These are phyloP conservation scores for Fistularia tabacaria DNA, from an alignment of 2,797 vertebrate genomes.

Conservation along the genomic window DNA sequence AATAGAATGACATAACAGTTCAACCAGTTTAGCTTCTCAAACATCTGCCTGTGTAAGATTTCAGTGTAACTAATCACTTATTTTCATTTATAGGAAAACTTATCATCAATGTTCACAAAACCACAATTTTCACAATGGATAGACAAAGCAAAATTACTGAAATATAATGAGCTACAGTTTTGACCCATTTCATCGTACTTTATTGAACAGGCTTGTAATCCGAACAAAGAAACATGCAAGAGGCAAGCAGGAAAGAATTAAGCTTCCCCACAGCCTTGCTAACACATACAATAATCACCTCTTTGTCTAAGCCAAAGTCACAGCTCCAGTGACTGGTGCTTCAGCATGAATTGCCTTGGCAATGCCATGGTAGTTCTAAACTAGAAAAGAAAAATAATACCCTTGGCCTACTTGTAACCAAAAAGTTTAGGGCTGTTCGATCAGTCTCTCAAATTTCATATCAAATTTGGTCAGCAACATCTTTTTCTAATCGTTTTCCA, in stretches of 20 bases:
- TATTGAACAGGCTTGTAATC: constrained; percentile 43
- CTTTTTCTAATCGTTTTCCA: too few relatives aligned
- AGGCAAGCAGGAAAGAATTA: constrained; percentile 64
- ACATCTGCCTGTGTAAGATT: background rate
- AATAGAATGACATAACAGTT: constrained; percentile 7
- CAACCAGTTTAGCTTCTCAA: too few relatives aligned
- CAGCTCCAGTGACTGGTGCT: constrained; percentile 49
- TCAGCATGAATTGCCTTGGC: constrained; percentile 56
- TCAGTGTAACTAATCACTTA: constrained; percentile 4
- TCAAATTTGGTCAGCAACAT: too few relatives aligned
- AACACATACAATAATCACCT: constrained; percentile 70
- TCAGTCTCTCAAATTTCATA: background rate
- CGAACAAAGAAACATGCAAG: constrained; percentile 60
- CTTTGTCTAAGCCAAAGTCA: constrained; percentile 67
- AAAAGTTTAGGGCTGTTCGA: constrained; percentile 5
- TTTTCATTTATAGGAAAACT: background rate
- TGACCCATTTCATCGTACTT: constrained; percentile 33
- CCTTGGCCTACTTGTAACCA: constrained; percentile 8
- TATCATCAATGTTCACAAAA: constrained; percentile 1
- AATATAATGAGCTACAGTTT: constrained; percentile 40
- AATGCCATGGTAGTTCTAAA: constrained; percentile 54
- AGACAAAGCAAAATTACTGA: constrained; percentile 9
- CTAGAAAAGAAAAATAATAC: constrained; percentile 18
- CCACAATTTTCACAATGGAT: background rate
- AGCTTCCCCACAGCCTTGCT: constrained; percentile 50